Percentiles rank a stretch among this genome's conserved stretches.
Evolutionary conservation across 2,797 vertebrate species (phyloP).

Genomic region (Sebastes alutus): DNA sequence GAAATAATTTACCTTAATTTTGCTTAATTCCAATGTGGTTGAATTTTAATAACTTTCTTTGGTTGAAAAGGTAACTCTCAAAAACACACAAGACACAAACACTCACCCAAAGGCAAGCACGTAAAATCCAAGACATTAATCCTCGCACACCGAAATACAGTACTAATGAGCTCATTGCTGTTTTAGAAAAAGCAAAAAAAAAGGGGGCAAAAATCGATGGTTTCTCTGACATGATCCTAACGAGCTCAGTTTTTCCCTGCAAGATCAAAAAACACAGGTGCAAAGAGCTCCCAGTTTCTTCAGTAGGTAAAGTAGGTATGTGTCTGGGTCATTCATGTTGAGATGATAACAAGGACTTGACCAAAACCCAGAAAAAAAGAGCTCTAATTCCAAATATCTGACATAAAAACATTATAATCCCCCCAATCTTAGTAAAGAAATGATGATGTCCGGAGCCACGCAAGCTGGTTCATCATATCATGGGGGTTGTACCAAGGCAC

Average conservation of each 20-base stretch:
- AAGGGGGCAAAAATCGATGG: not conserved
- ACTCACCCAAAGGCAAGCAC: not conserved
- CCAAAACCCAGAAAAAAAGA: not conserved
- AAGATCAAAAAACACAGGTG: constrained; percentile 27
- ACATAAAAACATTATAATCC: not conserved
- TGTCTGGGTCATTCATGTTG: constrained; percentile 13
- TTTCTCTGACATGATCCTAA: constrained; percentile 20
- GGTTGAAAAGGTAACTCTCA: constrained; percentile 27
- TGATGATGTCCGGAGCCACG: not conserved
- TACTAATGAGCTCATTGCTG: constrained; percentile 23
- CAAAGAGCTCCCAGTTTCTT: constrained; percentile 5
- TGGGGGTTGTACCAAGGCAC: constrained; percentile 71
- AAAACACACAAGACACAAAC: not conserved
- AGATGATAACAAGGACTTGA: constrained; percentile 18
- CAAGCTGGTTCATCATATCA: constrained; percentile 27
- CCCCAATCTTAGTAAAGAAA: not conserved
- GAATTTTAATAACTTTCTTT: constrained; percentile 52
- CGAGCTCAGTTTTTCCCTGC: constrained; percentile 5
- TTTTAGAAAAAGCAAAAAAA: constrained; percentile 9
- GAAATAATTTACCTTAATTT: not conserved
- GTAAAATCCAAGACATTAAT: not conserved
- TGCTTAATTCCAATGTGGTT: constrained; percentile 1
- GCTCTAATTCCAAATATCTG: constrained; percentile 1
- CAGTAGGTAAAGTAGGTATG: not conserved
- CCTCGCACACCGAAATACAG: constrained; percentile 1